phyloP scores from a whole-genome alignment of 2,888 invertebrate genomes.

The Nemurella pictetii region DNA sequence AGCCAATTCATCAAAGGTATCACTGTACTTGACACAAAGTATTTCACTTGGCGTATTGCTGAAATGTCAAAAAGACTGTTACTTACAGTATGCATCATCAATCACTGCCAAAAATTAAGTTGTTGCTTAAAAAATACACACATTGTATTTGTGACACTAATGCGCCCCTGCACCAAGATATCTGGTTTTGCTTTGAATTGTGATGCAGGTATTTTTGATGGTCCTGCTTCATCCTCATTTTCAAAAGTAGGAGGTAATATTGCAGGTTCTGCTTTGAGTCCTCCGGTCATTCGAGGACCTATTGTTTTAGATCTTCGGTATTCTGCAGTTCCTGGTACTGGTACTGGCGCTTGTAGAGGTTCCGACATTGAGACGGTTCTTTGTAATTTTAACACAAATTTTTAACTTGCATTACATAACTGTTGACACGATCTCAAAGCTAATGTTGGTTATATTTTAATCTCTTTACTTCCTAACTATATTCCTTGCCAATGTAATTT shows the following conservation, averaged over 20 bases:
- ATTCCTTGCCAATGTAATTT: too few relatives aligned
- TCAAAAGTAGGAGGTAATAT: background rate
- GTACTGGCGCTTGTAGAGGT: background rate
- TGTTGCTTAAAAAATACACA: background rate
- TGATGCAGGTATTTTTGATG: background rate
- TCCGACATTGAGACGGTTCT: background rate
- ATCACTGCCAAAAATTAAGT: background rate
- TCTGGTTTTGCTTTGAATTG: background rate
- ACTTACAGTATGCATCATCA: background rate
- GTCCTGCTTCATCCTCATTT: background rate
- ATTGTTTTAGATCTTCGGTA: background rate
- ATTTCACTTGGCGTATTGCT: conserved; percentile 60
- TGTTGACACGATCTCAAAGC: background rate
- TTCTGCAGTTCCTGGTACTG: background rate
- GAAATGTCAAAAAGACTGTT: background rate
- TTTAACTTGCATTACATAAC: background rate
- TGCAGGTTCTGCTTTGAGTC: background rate
- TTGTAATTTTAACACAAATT: background rate
- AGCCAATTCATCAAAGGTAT: conserved; percentile 61
- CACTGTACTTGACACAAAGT: conserved; percentile 64
- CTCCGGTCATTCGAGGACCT: background rate
- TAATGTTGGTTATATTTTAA: background rate
- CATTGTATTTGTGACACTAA: background rate
- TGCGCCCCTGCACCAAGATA: background rate
- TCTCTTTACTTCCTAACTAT: too few relatives aligned